These are phyloP conservation scores for Artemia sp. DNA, from an alignment of 2,888 invertebrate genomes.

Conservation along the genomic window DNA sequence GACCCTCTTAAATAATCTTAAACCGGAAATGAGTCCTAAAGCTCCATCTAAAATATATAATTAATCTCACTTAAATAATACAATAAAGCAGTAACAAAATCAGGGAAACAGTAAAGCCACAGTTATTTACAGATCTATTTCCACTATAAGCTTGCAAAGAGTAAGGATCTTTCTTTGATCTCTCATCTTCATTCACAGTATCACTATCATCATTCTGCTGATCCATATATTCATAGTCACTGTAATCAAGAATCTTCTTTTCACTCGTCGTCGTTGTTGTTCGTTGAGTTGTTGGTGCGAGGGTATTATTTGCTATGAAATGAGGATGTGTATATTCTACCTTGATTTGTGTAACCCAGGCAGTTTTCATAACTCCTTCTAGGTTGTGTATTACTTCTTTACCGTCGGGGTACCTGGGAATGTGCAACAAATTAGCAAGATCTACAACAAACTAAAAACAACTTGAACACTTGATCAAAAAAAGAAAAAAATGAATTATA, in stretches of 20 bases:
- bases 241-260: not conserved
- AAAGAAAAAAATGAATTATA: too few relatives aligned
- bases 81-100: too few relatives aligned
- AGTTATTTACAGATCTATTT: not conserved
- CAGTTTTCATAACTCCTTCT: conserved; percentile 11
- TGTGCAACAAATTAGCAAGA: too few relatives aligned
- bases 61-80: too few relatives aligned
- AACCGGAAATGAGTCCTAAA: too few relatives aligned
- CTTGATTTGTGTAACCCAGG: not conserved
- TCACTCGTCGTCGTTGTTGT: not conserved
- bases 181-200: not conserved
- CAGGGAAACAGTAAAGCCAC: too few relatives aligned
- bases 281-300: conserved; percentile 8
- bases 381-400: conserved; percentile 3
- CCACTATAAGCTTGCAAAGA: conserved; percentile 11
- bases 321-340: not conserved
- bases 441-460: too few relatives aligned
- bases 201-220: not conserved
- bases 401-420: conserved; percentile 3
- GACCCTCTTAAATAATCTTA: too few relatives aligned
- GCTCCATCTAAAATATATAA: too few relatives aligned
- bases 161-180: not conserved
- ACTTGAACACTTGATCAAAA: too few relatives aligned
- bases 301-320: conserved; percentile 4
- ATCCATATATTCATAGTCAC: conserved; percentile 6